Evolutionary conservation across 2,797 vertebrate species (phyloP), one percentile per base, ranked within the genome.

Genomic region (Scarus forsteni): DNA sequence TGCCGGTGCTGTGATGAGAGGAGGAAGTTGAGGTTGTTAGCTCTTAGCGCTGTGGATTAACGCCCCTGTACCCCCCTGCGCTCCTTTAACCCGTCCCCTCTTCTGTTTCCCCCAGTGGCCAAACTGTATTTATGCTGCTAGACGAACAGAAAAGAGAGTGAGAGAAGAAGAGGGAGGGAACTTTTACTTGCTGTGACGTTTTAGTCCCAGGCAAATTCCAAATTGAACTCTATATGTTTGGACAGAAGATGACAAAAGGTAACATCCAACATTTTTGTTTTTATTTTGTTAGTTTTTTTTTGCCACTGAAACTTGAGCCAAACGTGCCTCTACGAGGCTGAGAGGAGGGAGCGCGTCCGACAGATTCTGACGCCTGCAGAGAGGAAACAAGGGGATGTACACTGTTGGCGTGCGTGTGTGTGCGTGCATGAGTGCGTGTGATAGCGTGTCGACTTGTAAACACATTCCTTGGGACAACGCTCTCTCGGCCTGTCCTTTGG

Each of bases 91-190:
- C 92, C 89, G 85, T 88, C 94, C 94, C 83, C 95, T 96, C 94
- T 95, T 95, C 96, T 95, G 93, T 96, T 96, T 95, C 95, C 96
- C 96, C 96, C 95, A 97, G 97, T 98, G 97, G 98, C 97, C 97
- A 99, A 99, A 99, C 96, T 96, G 88, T 97, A 97, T 97, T 97
- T 96, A 98, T 99, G 98, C 98, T 99, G 98, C 98, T 99, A 99
- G 91, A 90, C 80, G 89, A 91, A 88, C 55, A 70, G 80, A 79
- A 88, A 79, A 71, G 27, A 27, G 27, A 27, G 27, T 27, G 27
- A 85, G 12, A 52, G 13, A 81, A 65, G 88, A 94, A 90, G 87
- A 91, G 88, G 89, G 84, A 85, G 89, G 91, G 92, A 94, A 92
- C 89, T 94, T 96, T 96, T 95, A 93, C 88, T 97, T 96, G 96